Base-by-base conservation (phyloP, 2,888 invertebrate species). In the Charanyca ferruginea region DNA sequence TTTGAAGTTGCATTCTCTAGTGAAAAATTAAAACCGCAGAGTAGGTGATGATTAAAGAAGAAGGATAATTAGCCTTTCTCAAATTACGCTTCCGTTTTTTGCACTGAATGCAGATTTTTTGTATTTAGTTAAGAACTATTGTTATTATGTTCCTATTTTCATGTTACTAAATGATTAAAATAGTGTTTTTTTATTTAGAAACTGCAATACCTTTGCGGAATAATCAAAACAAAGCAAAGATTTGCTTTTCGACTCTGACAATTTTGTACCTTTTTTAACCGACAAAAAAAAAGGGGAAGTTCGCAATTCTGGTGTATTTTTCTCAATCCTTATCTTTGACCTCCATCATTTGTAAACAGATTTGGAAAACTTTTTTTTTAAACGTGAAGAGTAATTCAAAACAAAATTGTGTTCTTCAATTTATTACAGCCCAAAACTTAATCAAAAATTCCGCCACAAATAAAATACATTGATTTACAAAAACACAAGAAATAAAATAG, bases 1-100 rank as follows among this genome's bases (percentile, higher is more conserved):
- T 76, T 49, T 55, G 58, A 83, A 80, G 78, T 74, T 76, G 80
- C 73, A 73, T 77, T 79, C 66, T 61, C 59, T 35, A n/a, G 70
- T 51, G 58, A 65, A 73, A 79, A 77, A 73, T 73, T n/a, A 73
- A 75, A 66, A 61, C 53, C 48, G 47, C 51, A 54, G 48, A 62
- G 71, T 76, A 45, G 60, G 63, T 75, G 73, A 66, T 79, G 73
- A 77, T 78, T 66, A 73, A 78, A 69, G 76, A 76, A 80, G 65
- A 69, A 42, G 68, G 49, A 53, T 73, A 83, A 83, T 85, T 83
- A 78, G 71, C 77, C 73, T 73, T 75, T 74, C 73, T 70, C 49
- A 65, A 65, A 75, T 70, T 65, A 61, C 25, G 22, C 42, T 66
- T 69, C 44, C 44, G 41, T 68, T 62, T 74, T 73, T 62, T 54